phyloP scores from a whole-genome alignment of 2,113 vertebrate species.

The Lepidothrix coronata region DNA sequence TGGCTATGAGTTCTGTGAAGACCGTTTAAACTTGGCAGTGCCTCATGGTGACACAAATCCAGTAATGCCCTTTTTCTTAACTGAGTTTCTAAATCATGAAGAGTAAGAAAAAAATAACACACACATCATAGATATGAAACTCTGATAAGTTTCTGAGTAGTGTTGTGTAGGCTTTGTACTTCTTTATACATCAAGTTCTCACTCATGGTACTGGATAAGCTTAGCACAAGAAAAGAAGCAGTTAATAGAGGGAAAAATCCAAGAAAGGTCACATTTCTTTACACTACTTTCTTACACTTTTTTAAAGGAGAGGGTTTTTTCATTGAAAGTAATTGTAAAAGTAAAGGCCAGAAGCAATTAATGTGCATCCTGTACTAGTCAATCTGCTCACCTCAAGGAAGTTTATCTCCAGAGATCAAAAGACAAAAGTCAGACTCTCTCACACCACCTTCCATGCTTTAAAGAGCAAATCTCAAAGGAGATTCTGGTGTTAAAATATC shows the following conservation, averaged over 20 bases:
- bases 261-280: constrained; percentile 30
- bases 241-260: background rate
- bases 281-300: background rate
- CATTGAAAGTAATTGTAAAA: background rate
- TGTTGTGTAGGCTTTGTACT: constrained; percentile 37
- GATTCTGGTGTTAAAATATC: background rate
- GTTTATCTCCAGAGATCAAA: constrained; percentile 30
- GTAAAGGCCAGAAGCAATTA: background rate
- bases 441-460: background rate
- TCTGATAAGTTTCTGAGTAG: constrained; percentile 63
- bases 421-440: background rate
- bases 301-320: background rate
- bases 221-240: background rate
- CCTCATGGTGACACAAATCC: background rate
- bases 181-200: constrained; percentile 17
- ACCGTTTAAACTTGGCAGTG: background rate
- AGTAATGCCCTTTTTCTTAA: constrained; percentile 11
- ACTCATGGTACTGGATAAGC: background rate
- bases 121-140: constrained; percentile 52
- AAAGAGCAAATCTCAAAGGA: background rate
- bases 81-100: constrained; percentile 42
- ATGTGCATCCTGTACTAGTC: background rate
- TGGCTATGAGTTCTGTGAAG: background rate
- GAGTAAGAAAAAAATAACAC: background rate
- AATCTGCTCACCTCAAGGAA: constrained; percentile 10